These are phyloP conservation scores for Vultur gryphus DNA, from an alignment of 2,797 vertebrate species.

Conservation along the genomic window DNA sequence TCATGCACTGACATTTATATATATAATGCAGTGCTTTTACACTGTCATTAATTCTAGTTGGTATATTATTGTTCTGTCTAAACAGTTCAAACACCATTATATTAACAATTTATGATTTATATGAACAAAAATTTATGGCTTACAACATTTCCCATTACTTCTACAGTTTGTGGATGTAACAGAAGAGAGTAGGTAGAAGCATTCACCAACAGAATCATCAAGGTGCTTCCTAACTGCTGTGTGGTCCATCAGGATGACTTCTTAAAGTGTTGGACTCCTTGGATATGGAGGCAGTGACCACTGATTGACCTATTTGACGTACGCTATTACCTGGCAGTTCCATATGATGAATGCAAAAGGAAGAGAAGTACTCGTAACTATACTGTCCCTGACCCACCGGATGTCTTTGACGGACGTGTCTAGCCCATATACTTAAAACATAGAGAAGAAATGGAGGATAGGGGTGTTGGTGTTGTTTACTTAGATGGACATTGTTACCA, in stretches of 20 bases:
- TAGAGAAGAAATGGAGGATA: slow-evolving; percentile 76
- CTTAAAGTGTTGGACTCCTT: slow-evolving; percentile 83
- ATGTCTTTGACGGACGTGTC: slow-evolving; percentile 81
- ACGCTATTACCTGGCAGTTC: slow-evolving; percentile 77
- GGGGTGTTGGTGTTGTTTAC: slow-evolving; percentile 50
- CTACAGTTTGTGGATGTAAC: not conserved
- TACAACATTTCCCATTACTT: not conserved
- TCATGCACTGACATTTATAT: not conserved
- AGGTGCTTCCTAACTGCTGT: slow-evolving; percentile 80
- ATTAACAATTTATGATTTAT: not conserved
- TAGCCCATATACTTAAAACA: slow-evolving; percentile 86
- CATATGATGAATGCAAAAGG: slow-evolving; percentile 82
- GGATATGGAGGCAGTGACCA: slow-evolving; percentile 84
- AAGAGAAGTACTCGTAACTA: slow-evolving; percentile 73
- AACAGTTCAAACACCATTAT: not conserved
- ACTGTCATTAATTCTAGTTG: not conserved
- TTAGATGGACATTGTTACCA: not conserved
- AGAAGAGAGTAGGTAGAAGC: not conserved
- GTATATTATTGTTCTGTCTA: not conserved
- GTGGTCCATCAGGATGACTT: slow-evolving; percentile 87
- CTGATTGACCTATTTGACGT: slow-evolving; percentile 76
- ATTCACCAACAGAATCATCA: slow-evolving; percentile 73
- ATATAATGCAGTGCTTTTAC: not conserved
- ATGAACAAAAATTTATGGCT: not conserved
- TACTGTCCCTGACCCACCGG: slow-evolving; percentile 68